Conservation (phyloP, 1,140 invertebrate genomes). For the Magallana angulata region DNA sequence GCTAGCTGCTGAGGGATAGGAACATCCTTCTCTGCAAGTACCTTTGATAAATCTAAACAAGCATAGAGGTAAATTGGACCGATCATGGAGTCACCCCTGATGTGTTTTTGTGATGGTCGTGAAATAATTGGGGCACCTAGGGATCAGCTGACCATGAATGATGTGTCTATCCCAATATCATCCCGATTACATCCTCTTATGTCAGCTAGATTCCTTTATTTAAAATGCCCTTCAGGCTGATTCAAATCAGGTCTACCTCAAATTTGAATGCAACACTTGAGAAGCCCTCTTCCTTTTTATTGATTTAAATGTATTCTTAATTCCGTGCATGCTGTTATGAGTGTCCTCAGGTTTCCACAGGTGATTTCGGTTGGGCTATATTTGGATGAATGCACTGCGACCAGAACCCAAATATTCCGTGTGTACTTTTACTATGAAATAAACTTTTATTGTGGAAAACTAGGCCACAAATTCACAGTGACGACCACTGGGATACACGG, state of each 20-base stretch:
- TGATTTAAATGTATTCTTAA: slow-evolving; percentile 15
- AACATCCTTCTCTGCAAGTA: too few species aligned
- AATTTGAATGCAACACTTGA: background rate
- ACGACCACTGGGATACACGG: background rate
- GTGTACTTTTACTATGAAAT: background rate
- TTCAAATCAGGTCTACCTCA: background rate
- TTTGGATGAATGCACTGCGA: background rate
- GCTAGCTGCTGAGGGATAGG: too few species aligned
- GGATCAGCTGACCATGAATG: too few species aligned
- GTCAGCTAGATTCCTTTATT: background rate
- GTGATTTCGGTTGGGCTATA: background rate
- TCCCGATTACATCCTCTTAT: background rate
- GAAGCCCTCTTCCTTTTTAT: slow-evolving; percentile 4
- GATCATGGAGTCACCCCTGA: too few species aligned
- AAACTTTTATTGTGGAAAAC: background rate
- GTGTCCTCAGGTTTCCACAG: slow-evolving; percentile 1
- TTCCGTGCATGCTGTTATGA: background rate
- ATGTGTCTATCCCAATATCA: too few species aligned
- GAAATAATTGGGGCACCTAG: too few species aligned
- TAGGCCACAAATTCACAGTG: background rate
- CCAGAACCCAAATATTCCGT: background rate
- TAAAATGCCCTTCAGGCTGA: background rate
- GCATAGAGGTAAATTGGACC: too few species aligned
- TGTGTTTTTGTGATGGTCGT: too few species aligned
- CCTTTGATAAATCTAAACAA: too few species aligned